Base-by-base conservation (phyloP, 2,797 vertebrate species). In the Phoxinus dragarum region DNA sequence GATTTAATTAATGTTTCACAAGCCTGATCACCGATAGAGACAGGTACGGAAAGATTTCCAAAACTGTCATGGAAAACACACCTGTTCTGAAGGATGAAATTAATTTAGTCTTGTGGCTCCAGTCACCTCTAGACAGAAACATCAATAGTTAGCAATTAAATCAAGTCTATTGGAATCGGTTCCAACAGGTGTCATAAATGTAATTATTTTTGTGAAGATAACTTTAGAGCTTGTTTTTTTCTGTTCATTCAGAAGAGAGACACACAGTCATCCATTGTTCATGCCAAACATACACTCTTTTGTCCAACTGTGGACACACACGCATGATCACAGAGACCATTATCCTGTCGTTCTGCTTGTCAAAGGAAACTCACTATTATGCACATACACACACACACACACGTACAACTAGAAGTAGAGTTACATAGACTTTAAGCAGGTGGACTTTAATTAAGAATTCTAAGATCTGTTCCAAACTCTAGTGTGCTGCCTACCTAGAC, bases 1-100 rank as follows among this genome's bases (percentile, higher is more conserved):
- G 59, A 82, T 90, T 93, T 92, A 92, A 93, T 91, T 90, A 91
- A 92, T 87, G 88, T 93, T 93, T 91, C 92, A 11, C 92, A 90
- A 91, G 91, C 93, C 89, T 77, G 91, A 93, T 93, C 89, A 87
- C 89, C 91, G 92, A 91, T 91, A 87, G 85, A 84, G 86, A 90
- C 76, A 74, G 75, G 91, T 93, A 91, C 84, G 89, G 91, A 69
- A 91, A 88, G 85, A 77, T 68, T 68, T 68, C 47, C 36, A 77
- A 84, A 64, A 78, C 34, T 56, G 52, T 84, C 52, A 47, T 56
- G 83, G 64, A 84, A 69, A 77, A 56, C 47, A 59, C 49, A 84
- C 67, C 74, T 79, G 83, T 59, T 84, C 52, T 79, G 66, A 36
- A 61, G 66, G 52, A 80, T 80, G 67, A 72, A 72, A 79, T 85